Base-by-base conservation (phyloP, 2,113 vertebrate species). In the Piprites chloris region DNA sequence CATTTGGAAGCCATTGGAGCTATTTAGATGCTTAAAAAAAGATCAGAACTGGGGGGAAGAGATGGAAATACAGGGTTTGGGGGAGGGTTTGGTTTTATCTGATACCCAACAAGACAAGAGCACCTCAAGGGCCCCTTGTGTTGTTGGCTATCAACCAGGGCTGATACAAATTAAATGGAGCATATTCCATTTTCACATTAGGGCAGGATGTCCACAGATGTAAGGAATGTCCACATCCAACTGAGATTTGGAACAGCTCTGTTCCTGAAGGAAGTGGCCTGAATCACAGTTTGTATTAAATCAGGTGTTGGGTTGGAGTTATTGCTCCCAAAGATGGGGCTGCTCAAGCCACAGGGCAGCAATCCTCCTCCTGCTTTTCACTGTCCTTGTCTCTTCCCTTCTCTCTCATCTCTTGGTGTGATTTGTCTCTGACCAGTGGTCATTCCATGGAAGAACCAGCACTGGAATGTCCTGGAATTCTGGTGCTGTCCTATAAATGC, bases 401-500 rank as follows among this genome's bases (percentile, higher is more conserved):
- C 52, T 87, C 14, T 39, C 67, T 73, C 35, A 11, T 23, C 21
- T 50, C 17, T 44, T 12, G 42, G 2, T 39, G 59, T 1, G 78
- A 17, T 52, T 50, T 78, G 18, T 59, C 33, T 4, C 0, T 67
- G 67, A 33, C 41, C 53, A 10, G 39, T 8, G 39, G 4, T 15
- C 11, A 1, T 15, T 61, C 46, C 7, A 5, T 17, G 67, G 62
- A 30, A 32, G 42, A 67, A 17, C 9, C 61, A 15, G 49, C 7
- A 3, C 47, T 59, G 10, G 3, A 18, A 3, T 10, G 33, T 14
- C 35, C 72, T 47, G 24, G 8, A 14, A 14, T 73, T 79, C 37
- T 65, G 10, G 35, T 14, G 33, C 30, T 68, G 9, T 30, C 28
- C 61, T 17, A 0, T 3, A 27, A 23, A 0, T 14, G 30, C 59